Evolutionary conservation across 2,888 invertebrate species (phyloP), one percentile per base, ranked within the genome.

Genomic region (Lithodes maja): DNA sequence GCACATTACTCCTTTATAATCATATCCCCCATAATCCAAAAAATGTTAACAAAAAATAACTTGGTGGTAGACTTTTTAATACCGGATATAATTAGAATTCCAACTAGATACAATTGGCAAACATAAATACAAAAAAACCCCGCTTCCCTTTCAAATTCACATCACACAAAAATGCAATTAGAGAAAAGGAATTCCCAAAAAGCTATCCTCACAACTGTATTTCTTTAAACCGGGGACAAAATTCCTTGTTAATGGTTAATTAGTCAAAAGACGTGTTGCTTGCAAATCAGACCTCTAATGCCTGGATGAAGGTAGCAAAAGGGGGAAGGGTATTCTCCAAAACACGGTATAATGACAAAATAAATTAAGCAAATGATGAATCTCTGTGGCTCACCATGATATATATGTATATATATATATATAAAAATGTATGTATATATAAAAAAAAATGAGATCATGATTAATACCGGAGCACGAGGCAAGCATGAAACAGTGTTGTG

Each of bases 361-460:
- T 83, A 83, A 71, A 84, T 54, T 54, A 81, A 52, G 55, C 50
- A 49, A 69, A 53, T 17, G 77, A 85, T 85, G 80, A 87, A 80
- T 87, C 33, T 87, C 33, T 79, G 61, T 55, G 79, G 12, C 71
- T 49, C 69, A 61, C 74, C 71, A 68, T 52, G 71, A n/a, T 54
- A 78, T 82, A 52, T 12, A 79, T 52, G 61, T 49, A 12, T 49
- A 54, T 53, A 77, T 53, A 79, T 7, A 79, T n/a, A n/a, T 55
- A 54, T 53, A 77, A n/a, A 79, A 12, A 79, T n/a, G 5, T 55
- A 54, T 53, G 7, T 15, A 50, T 79, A 15, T 12, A 53, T 68
- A 61, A 61, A 61, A 61, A 83, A 74, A 7, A 71, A 88, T 88
- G 87, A 88, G 87, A 88, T 88, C 84, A 84, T 85, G 85, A 84